Evolutionary conservation across 2,113 vertebrate species (phyloP).

Genomic region (Amazona guildingii): DNA sequence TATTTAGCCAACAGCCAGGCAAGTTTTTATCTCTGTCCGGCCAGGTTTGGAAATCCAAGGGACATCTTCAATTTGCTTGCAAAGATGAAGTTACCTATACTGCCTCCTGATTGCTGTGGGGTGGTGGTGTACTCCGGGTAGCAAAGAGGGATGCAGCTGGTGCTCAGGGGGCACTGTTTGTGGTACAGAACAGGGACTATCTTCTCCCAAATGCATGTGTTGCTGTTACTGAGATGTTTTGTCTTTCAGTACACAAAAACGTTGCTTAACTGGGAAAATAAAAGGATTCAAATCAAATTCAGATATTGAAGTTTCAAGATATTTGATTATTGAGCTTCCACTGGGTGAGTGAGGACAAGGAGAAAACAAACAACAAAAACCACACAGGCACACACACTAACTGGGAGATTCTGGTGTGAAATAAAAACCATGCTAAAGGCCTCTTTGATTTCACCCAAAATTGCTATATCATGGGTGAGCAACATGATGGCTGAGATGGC

Average conservation of each 20-base stretch:
- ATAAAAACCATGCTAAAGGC: not conserved
- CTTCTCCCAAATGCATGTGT: not conserved
- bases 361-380: not conserved
- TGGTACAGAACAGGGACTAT: not conserved
- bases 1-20: not conserved
- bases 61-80: rapidly evolving
- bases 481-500: not conserved
- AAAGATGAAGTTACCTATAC: not conserved
- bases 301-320: not conserved
- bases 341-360: not conserved
- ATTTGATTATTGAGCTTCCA: not conserved
- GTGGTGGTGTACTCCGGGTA: not conserved
- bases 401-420: not conserved
- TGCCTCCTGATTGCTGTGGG: not conserved
- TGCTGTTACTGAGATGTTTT: not conserved
- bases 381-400: not conserved
- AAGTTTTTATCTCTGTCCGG: not conserved
- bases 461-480: rapidly evolving
- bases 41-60: not conserved
- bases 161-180: not conserved
- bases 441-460: not conserved
- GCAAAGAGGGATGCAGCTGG: not conserved
- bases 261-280: rapidly evolving
- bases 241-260: not conserved
- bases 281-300: not conserved